phyloP scores from a whole-genome alignment of 2,113 vertebrate genomes.

The Cephalopholis sonnerati region DNA sequence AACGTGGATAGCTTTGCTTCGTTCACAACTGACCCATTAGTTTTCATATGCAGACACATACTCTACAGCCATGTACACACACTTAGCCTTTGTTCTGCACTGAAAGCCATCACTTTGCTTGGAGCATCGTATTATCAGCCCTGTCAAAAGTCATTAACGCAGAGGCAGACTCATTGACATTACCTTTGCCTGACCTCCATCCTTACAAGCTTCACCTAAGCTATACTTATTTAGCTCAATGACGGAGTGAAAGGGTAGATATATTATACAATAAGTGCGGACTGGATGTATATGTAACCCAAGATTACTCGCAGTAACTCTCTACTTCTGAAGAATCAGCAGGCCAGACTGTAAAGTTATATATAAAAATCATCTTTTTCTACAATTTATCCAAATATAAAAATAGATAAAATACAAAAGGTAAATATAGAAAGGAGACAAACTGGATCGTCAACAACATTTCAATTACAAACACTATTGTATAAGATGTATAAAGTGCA shows the following conservation, averaged over 20 bases:
- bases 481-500: no score
- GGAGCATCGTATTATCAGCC: constrained; percentile 56
- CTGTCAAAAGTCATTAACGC: constrained; percentile 69
- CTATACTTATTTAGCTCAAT: constrained; percentile 40
- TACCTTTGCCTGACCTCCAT: constrained; percentile 58
- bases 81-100: constrained; percentile 5
- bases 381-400: no score
- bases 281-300: constrained; percentile 77
- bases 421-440: no score
- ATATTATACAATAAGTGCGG: constrained; percentile 78
- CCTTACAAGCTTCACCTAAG: constrained; percentile 65
- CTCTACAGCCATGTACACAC: background rate
- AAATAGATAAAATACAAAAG: no score
- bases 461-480: no score
- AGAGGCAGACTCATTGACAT: constrained; percentile 62
- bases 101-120: constrained; percentile 28
- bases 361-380: no score
- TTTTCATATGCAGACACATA: background rate
- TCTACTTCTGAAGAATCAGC: no score
- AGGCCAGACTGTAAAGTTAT: no score
- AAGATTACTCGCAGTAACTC: no score
- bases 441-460: no score
- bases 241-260: constrained; percentile 54
- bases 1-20: background rate
- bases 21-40: background rate